Evolutionary conservation across 2,888 invertebrate species (phyloP), one percentile per base, ranked within the genome.

Genomic region (Nipponacmea schrenckii): DNA sequence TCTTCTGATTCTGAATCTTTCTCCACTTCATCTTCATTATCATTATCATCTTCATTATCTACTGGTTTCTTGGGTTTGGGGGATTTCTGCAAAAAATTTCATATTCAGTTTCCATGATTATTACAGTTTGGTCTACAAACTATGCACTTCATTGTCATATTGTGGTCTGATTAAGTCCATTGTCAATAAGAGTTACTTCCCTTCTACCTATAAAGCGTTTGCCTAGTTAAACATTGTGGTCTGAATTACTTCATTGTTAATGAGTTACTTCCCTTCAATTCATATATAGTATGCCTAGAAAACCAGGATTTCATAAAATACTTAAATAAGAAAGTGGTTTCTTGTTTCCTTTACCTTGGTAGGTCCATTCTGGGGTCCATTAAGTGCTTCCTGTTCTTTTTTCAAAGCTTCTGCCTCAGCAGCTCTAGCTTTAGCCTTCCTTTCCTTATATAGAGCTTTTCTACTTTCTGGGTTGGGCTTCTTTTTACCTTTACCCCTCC

Each of bases 1-100:
- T 74, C 77, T 7, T 79, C 76, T 26, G 56, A 46, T 24, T 76
- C 72, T 2, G 68, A 68, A n/a, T 73, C 46, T 62, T 64, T 67
- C 14, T 69, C 75, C n/a, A 72, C 69, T 27, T 73, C 73, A 10
- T 66, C 74, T 44, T 73, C 76, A 48, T 69, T 66, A 8, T 73
- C 74, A 31, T 75, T 77, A 10, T 66, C 72, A 62, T 73, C 74
- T 50, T 78, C 70, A 39, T 39, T 5, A n/a, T 70, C 74, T 17
- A 69, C 71, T 44, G 68, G 56, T 50, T 39, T 39, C 63, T 71
- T 64, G 20, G 63, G 69, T 31, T 69, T 67, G 5, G 50, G 62
- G 5, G 39, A 39, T 14, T 68, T 71, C 69, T 67, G n/a, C 31
- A n/a, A 56, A 56, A 56, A 10, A 24, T 39, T 39, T 39, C 63